Percentiles rank a stretch among this genome's conserved stretches.
Evolutionary conservation across 1,140 invertebrate species (phyloP).

Genomic region (Plectus sambesii): DNA sequence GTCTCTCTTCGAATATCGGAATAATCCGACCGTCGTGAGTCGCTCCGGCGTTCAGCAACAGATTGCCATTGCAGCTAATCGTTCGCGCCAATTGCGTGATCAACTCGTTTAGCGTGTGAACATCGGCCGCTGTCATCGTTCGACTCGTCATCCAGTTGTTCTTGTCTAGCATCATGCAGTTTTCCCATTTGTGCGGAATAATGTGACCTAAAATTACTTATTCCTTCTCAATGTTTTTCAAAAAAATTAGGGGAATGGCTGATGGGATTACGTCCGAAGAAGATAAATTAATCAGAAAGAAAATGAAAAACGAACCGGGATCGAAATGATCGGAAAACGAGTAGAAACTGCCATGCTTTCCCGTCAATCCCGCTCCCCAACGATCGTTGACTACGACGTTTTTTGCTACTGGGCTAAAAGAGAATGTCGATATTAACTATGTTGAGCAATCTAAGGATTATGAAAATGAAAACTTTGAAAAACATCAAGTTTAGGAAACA

Average conservation of each 20-base stretch:
- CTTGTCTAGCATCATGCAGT: slow-evolving; percentile 70
- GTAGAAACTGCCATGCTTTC: slow-evolving; percentile 76
- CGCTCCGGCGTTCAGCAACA: slow-evolving; percentile 55
- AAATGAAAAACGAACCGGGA: too few species aligned
- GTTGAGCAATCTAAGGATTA: too few species aligned
- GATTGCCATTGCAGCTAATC: slow-evolving; percentile 49
- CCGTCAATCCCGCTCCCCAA: slow-evolving; percentile 65
- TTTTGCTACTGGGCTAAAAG: slow-evolving; percentile 63
- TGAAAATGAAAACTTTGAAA: slow-evolving; percentile 2
- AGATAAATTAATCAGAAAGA: too few species aligned
- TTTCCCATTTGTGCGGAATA: slow-evolving; percentile 50
- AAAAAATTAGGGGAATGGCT: too few species aligned
- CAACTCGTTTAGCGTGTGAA: slow-evolving; percentile 45
- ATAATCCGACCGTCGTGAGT: slow-evolving; percentile 73
- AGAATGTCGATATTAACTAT: too few species aligned
- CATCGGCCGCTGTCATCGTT: slow-evolving; percentile 49
- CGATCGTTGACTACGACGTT: slow-evolving; percentile 75
- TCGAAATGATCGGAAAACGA: slow-evolving; percentile 71
- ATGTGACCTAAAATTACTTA: slow-evolving; percentile 36
- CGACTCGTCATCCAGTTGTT: slow-evolving; percentile 77
- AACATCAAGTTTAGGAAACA: background rate
- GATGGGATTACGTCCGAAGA: too few species aligned
- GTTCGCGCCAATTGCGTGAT: slow-evolving; percentile 45
- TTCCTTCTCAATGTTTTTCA: background rate
- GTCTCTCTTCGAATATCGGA: slow-evolving; percentile 76